A percentile compares a stretch with the other conserved stretches of the same genome.
phyloP scores from a whole-genome alignment of 1,140 invertebrate species.

The Andricus grossulariae region DNA sequence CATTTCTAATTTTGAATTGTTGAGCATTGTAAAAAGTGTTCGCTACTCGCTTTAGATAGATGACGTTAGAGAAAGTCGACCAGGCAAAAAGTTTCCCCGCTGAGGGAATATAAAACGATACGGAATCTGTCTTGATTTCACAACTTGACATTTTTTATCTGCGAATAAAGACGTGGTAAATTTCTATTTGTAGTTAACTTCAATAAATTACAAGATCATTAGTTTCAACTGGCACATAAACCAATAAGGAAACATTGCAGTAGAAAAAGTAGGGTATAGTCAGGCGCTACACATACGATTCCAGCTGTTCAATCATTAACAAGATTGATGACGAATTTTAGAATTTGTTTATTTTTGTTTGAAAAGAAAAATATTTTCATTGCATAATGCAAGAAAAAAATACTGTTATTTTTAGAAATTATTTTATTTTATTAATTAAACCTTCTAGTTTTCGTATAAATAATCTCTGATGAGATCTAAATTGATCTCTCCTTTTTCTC shows the following conservation, averaged over 20 bases:
- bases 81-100: background rate
- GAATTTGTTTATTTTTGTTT: background rate
- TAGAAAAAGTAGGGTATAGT: no score
- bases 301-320: no score
- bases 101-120: slow-evolving; percentile 3
- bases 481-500: background rate
- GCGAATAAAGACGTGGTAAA: no score
- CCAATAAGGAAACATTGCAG: no score
- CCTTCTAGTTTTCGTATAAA: no score
- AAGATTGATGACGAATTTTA: background rate
- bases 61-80: slow-evolving; percentile 4
- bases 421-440: background rate
- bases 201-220: no score
- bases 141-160: no score
- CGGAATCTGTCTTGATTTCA: slow-evolving; percentile 5
- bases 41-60: background rate
- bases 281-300: no score
- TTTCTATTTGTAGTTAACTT: no score
- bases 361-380: background rate
- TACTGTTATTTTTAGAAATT: background rate
- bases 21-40: background rate
- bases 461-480: background rate
- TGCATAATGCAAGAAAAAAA: background rate
- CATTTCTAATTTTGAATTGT: background rate
- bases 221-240: no score